Evolutionary conservation across 2,888 invertebrate species (phyloP).

Genomic region (Metalampra italica): DNA sequence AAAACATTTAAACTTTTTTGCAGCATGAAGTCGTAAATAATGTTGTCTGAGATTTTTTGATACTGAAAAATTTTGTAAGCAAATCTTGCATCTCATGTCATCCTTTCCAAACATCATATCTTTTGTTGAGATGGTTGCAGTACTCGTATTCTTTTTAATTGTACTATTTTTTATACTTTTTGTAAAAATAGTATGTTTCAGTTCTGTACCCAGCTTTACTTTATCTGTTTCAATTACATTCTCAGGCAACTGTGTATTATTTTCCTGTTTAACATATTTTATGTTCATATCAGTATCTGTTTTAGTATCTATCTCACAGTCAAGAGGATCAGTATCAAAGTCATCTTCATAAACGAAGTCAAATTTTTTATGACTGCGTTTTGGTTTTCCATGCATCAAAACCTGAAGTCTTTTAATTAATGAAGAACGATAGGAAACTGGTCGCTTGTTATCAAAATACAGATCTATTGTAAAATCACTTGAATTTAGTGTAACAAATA

Average conservation of each 20-base stretch:
- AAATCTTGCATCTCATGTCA: conserved; percentile 11
- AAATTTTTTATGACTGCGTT: background rate
- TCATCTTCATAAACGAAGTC: background rate
- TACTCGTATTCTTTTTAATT: background rate
- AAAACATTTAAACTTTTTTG: conserved; percentile 16
- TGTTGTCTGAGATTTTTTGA: conserved; percentile 13
- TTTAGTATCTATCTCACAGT: background rate
- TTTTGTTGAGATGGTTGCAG: background rate
- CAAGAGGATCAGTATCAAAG: background rate
- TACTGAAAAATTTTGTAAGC: conserved; percentile 11
- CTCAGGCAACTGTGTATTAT: too few relatives aligned
- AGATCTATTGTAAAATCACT: background rate
- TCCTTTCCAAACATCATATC: background rate
- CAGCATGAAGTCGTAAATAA: conserved; percentile 16
- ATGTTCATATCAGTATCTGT: background rate
- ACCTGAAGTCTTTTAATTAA: background rate
- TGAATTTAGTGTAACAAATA: background rate
- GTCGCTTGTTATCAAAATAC: background rate
- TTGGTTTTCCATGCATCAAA: background rate
- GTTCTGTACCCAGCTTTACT: too few relatives aligned
- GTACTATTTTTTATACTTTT: background rate
- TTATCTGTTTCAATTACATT: too few relatives aligned
- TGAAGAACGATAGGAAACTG: background rate
- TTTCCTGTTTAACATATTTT: too few relatives aligned
- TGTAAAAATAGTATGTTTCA: too few relatives aligned